phyloP scores from a whole-genome alignment of 2,797 vertebrate genomes.

The Myotis myotis region DNA sequence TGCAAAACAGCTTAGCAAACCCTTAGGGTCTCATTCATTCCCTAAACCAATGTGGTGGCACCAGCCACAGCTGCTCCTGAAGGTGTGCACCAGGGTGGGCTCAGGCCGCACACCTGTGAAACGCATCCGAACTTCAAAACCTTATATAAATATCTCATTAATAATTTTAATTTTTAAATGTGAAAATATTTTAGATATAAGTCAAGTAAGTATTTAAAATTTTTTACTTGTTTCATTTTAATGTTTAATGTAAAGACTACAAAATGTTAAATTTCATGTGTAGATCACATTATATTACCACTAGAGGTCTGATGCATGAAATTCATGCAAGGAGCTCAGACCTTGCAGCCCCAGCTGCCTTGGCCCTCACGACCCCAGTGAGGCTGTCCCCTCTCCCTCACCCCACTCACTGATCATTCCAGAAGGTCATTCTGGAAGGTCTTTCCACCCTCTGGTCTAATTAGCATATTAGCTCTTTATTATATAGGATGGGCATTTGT shows the following conservation, averaged over 20 bases:
- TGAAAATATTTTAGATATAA: neutral
- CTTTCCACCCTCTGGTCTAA: too few relatives aligned
- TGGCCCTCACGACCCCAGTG: too few relatives aligned
- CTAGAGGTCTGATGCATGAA: too few relatives aligned
- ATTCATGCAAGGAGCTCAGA: too few relatives aligned
- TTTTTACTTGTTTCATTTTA: neutral
- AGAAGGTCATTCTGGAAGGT: too few relatives aligned
- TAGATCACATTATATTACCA: neutral
- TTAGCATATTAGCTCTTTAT: too few relatives aligned
- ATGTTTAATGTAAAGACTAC: neutral
- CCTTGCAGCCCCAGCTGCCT: too few relatives aligned
- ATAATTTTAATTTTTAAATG: neutral
- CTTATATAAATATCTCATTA: neutral
- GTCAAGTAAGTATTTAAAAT: neutral
- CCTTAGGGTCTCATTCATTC: neutral
- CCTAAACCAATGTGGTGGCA: neutral
- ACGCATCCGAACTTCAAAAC: neutral
- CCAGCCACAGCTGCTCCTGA: neutral
- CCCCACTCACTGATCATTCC: too few relatives aligned
- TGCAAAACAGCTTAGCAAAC: neutral
- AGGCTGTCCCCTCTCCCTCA: too few relatives aligned
- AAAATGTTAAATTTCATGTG: neutral
- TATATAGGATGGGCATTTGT: neutral
- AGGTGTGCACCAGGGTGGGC: neutral
- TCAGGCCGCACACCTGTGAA: neutral